Percentiles rank a stretch among this genome's conserved stretches.
These are phyloP conservation scores for Calameuta pallipes DNA, from an alignment of 2,888 invertebrate species.

Conservation along the genomic window DNA sequence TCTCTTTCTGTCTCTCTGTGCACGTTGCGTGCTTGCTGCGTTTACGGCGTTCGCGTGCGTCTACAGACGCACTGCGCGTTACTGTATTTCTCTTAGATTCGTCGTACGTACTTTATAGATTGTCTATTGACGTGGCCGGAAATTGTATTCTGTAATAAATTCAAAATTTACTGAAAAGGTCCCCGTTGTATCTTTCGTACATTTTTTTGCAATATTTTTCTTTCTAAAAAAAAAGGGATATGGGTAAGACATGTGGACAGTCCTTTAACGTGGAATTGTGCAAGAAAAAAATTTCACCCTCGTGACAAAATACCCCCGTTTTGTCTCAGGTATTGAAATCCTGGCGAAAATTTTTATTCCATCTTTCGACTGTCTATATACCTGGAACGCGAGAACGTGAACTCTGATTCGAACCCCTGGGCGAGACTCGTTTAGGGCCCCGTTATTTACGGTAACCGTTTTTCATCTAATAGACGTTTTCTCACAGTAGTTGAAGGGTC, in stretches of 20 bases:
- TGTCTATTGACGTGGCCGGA: background rate
- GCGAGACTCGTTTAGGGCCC: slow-evolving; percentile 29
- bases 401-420: slow-evolving; percentile 46
- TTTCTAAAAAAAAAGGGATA: background rate
- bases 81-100: background rate
- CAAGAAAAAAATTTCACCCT: background rate
- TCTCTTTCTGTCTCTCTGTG: background rate
- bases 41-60: background rate
- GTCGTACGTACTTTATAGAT: background rate
- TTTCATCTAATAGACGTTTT: slow-evolving; percentile 55
- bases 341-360: background rate
- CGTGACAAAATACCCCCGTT: background rate
- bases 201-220: background rate
- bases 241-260: background rate
- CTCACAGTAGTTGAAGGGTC: slow-evolving; percentile 44
- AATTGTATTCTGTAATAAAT: background rate
- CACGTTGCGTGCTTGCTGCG: background rate
- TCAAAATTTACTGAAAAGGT: background rate
- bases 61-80: background rate
- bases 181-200: background rate
- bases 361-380: slow-evolving; percentile 22
- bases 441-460: slow-evolving; percentile 56
- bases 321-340: background rate
- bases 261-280: background rate
- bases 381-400: slow-evolving; percentile 51